A percentile compares a stretch with the other conserved stretches of the same genome.
These are phyloP conservation scores for Orchestes rusci DNA, from an alignment of 2,888 invertebrate species.

Conservation along the genomic window DNA sequence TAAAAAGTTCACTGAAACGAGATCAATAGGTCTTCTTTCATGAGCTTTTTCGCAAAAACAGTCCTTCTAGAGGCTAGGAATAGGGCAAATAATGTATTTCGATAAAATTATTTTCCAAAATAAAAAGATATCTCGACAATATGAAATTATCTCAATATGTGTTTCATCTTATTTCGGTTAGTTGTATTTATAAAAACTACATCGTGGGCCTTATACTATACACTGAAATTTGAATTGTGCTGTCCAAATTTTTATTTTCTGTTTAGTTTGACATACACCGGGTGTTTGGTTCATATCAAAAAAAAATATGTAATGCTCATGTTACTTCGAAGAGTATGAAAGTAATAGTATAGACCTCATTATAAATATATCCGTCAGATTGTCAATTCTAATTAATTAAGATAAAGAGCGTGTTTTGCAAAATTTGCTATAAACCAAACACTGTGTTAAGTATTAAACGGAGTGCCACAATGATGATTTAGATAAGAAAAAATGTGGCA, in stretches of 20 bases:
- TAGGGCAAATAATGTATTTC: constrained; percentile 34
- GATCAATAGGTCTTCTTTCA: too few relatives aligned
- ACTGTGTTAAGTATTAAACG: constrained; percentile 17
- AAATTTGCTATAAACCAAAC: constrained; percentile 12
- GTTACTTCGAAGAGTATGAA: constrained; percentile 1
- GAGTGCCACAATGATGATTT: constrained; percentile 20
- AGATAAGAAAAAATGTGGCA: constrained; percentile 23
- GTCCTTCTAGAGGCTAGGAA: constrained; percentile 36
- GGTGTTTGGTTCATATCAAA: constrained; percentile 15
- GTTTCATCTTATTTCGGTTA: constrained; percentile 37
- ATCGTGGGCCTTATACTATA: constrained; percentile 49
- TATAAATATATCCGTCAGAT: constrained; percentile 11
- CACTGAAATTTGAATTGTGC: constrained; percentile 45
- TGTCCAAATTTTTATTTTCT: constrained; percentile 42
- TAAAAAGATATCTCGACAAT: constrained; percentile 42
- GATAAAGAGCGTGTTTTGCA: not conserved
- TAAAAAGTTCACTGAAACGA: too few relatives aligned
- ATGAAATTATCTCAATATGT: constrained; percentile 45
- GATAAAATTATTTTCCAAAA: constrained; percentile 39
- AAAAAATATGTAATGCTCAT: not conserved
- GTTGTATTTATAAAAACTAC: constrained; percentile 44
- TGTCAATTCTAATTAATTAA: constrained; percentile 17
- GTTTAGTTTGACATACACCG: constrained; percentile 11
- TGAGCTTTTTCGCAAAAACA: constrained; percentile 20
- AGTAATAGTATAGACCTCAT: not conserved